Evolutionary conservation across 2,888 invertebrate genomes (phyloP).

Genomic region (Tiliacea citrago): DNA sequence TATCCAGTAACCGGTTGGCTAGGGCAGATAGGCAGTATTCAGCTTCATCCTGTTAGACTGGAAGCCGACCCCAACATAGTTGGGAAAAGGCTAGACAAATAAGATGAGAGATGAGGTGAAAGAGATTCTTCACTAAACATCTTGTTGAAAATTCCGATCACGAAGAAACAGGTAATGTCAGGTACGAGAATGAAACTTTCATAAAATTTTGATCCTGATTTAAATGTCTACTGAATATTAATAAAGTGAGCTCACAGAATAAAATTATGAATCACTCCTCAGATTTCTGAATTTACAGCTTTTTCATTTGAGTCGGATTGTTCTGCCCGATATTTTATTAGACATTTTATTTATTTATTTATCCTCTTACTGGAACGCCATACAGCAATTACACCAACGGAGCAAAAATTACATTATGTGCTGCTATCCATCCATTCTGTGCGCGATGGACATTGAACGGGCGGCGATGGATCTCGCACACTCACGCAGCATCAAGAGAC

Average conservation of each 20-base stretch:
- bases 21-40: background rate
- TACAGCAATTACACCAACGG: too few species aligned
- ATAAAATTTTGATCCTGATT: background rate
- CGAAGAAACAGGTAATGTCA: background rate
- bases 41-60: background rate
- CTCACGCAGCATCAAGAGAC: too few species aligned
- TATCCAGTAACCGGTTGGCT: background rate
- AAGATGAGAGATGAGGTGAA: background rate
- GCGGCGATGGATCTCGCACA: too few species aligned
- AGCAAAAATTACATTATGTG: too few species aligned
- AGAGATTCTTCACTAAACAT: background rate
- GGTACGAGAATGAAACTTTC: background rate
- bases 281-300: background rate
- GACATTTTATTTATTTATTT: too few species aligned
- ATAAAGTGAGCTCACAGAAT: background rate
- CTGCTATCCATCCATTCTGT: too few species aligned
- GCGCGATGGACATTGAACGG: too few species aligned
- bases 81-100: background rate
- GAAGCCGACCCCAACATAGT: background rate
- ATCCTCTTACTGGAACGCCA: too few species aligned
- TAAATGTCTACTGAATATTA: slow-evolving; percentile 9
- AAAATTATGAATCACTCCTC: background rate
- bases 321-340: background rate
- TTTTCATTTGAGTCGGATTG: background rate
- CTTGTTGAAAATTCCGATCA: background rate